These are phyloP conservation scores for Drosophila mayri DNA, from an alignment of 1,140 invertebrate species.

Conservation along the genomic window DNA sequence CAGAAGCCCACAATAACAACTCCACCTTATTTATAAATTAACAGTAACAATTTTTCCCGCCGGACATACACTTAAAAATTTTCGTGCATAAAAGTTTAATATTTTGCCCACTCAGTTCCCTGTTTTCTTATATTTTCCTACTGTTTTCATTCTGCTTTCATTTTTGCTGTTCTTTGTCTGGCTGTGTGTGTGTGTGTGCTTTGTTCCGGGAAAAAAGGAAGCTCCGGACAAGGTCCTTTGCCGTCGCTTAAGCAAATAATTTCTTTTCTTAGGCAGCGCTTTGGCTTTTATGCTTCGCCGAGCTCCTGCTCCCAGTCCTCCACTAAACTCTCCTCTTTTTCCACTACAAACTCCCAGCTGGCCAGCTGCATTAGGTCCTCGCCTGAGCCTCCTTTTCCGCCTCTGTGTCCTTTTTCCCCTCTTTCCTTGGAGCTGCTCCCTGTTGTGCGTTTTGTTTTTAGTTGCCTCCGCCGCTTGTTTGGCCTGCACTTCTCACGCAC, in stretches of 20 bases:
- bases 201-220: constrained; percentile 54
- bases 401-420: background rate
- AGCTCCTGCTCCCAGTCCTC: constrained; percentile 16
- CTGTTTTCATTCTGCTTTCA: constrained; percentile 32
- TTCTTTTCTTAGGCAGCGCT: constrained; percentile 71
- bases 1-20: constrained; percentile 58
- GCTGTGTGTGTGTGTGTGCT: constrained; percentile 23
- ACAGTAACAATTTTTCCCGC: constrained; percentile 78
- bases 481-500: constrained; percentile 75
- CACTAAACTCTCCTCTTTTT: background rate
- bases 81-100: constrained; percentile 72
- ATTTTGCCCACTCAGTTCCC: constrained; percentile 39
- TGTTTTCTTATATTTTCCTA: constrained; percentile 19
- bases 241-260: constrained; percentile 79
- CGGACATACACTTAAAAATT: constrained; percentile 77
- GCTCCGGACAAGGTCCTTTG: constrained; percentile 65
- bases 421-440: constrained; percentile 38
- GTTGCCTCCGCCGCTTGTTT: constrained; percentile 59
- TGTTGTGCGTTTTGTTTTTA: constrained; percentile 74
- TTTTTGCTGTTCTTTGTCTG: constrained; percentile 41
- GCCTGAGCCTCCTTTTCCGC: constrained; percentile 15
- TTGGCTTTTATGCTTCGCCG: constrained; percentile 66
- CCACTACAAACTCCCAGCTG: constrained; percentile 21
- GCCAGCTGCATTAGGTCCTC: constrained; percentile 42
- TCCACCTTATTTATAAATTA: constrained; percentile 79